These are phyloP conservation scores for Phycodurus eques DNA, from an alignment of 2,113 vertebrate genomes.

Conservation along the genomic window DNA sequence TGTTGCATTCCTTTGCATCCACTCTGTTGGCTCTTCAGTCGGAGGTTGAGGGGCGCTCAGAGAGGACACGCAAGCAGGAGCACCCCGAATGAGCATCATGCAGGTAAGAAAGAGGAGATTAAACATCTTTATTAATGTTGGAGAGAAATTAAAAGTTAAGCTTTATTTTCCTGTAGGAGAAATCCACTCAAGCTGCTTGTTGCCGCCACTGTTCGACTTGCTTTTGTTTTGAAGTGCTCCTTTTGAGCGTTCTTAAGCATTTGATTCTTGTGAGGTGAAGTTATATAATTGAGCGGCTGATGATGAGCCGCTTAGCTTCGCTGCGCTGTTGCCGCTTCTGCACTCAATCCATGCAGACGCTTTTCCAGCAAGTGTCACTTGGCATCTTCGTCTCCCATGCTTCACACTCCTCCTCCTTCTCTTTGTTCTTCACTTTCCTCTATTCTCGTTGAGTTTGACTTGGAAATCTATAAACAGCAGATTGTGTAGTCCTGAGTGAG, in stretches of 20 bases:
- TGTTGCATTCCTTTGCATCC: conserved; percentile 59
- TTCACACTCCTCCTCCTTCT: background rate
- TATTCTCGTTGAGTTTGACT: conserved; percentile 18
- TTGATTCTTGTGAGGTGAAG: conserved; percentile 34
- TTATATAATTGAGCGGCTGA: conserved; percentile 54
- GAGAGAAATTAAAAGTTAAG: background rate
- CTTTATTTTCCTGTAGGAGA: background rate
- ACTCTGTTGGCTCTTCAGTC: conserved; percentile 35
- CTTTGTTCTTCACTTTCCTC: conserved; percentile 2
- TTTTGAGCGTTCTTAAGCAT: background rate
- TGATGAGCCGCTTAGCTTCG: conserved; percentile 26
- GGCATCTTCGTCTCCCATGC: conserved; percentile 25
- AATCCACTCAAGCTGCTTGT: background rate
- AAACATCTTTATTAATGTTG: background rate
- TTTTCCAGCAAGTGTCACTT: conserved; percentile 46
- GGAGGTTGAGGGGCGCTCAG: conserved; percentile 45
- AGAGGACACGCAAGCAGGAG: conserved; percentile 31
- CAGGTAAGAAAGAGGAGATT: conserved; percentile 43
- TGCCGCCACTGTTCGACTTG: background rate
- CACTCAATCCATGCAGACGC: conserved; percentile 23
- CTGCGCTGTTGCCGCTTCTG: conserved; percentile 2
- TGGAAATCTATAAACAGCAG: conserved; percentile 7
- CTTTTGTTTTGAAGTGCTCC: too few species aligned
- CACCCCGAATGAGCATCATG: conserved; percentile 42
- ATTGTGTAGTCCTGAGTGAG: conserved; percentile 18